Conservation (phyloP, 2,888 invertebrate genomes). For the Ophion slaviceki region DNA sequence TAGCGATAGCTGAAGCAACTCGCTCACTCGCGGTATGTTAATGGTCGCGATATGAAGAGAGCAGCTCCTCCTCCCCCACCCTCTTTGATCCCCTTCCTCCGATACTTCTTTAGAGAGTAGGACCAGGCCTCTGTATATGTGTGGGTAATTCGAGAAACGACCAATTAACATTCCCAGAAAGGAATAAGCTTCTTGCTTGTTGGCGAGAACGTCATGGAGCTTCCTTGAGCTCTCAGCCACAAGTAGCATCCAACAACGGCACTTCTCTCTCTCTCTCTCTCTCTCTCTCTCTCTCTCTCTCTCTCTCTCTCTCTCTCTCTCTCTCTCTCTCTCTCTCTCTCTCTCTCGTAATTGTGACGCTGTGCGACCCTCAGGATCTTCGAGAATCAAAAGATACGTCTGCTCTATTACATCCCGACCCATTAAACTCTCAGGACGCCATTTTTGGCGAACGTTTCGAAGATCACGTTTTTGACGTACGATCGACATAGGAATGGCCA, state of each 20-base stretch:
- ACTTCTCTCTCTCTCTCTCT: slow-evolving; percentile 9
- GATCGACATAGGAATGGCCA: slow-evolving; percentile 25
- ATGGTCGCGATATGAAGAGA: slow-evolving; percentile 77
- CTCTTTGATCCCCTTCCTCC: slow-evolving; percentile 12
- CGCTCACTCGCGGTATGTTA: slow-evolving; percentile 75
- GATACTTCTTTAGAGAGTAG: slow-evolving; percentile 45
- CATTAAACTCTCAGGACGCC: slow-evolving; percentile 36
- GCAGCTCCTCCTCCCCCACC: slow-evolving; percentile 20
- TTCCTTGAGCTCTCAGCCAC: slow-evolving; percentile 45
- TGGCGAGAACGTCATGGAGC: slow-evolving; percentile 55
- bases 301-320: slow-evolving; percentile 17
- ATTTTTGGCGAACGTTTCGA: slow-evolving; percentile 51
- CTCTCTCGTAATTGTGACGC: slow-evolving; percentile 51
- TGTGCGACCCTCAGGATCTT: slow-evolving; percentile 25
- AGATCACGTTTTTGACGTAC: slow-evolving; percentile 39
- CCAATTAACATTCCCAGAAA: slow-evolving; percentile 80
- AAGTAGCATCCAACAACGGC: slow-evolving; percentile 25
- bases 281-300: neutral
- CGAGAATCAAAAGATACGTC: slow-evolving; percentile 24
- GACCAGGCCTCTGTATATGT: slow-evolving; percentile 53
- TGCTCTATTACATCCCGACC: slow-evolving; percentile 21
- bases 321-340: neutral
- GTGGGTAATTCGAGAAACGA: slow-evolving; percentile 78
- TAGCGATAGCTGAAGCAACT: slow-evolving; percentile 65
- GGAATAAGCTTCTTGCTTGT: slow-evolving; percentile 71